These are phyloP conservation scores for Agonopterix subpropinquella DNA, from an alignment of 2,888 invertebrate genomes.

Conservation along the genomic window DNA sequence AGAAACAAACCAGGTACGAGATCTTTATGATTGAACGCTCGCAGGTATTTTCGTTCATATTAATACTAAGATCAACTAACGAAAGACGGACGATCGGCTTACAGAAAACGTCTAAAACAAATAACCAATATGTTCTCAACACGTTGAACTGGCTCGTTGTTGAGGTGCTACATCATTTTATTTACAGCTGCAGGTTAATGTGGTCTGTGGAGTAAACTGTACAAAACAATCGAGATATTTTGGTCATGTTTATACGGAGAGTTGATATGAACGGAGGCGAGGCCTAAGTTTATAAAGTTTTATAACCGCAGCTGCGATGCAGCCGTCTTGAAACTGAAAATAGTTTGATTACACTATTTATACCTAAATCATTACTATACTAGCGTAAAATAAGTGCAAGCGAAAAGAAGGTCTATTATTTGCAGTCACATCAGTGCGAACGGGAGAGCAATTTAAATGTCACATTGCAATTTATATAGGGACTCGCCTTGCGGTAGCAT, in stretches of 20 bases:
- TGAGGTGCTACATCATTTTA: constrained; percentile 69
- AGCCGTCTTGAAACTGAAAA: no score
- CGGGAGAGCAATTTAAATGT: no score
- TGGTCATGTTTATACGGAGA: constrained; percentile 40
- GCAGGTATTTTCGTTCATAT: constrained; percentile 48
- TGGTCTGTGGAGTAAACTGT: constrained; percentile 48
- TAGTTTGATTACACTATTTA: no score
- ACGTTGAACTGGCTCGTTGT: constrained; percentile 56
- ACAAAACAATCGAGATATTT: constrained; percentile 61
- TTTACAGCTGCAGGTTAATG: constrained; percentile 65
- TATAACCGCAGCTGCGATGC: no score
- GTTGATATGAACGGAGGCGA: constrained; percentile 16
- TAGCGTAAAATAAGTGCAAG: no score
- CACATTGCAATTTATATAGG: no score
- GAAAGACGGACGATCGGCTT: constrained; percentile 59
- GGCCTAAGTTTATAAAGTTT: no score
- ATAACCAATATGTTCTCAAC: constrained; percentile 62
- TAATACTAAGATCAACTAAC: constrained; percentile 11
- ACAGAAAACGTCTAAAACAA: constrained; percentile 55
- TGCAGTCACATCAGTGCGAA: no score
- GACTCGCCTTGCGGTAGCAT: no score
- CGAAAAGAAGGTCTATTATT: no score
- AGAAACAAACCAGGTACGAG: constrained; percentile 72
- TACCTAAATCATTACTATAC: no score
- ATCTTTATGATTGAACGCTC: constrained; percentile 68